phyloP scores from a whole-genome alignment of 2,113 vertebrate species.

The Thomomys bottae region DNA sequence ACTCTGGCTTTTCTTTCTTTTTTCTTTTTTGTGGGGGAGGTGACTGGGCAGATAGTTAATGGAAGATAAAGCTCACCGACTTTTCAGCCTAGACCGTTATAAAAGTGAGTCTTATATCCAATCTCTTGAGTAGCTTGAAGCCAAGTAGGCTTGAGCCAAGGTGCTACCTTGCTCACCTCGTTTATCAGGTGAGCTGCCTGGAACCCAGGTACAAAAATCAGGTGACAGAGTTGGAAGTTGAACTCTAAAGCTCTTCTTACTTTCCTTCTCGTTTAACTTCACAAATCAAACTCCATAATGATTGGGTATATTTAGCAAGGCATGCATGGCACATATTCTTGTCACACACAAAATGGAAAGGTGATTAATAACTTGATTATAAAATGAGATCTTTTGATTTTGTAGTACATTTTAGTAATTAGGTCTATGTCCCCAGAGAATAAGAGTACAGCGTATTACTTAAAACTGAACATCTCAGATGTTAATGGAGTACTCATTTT shows the following conservation, averaged over 20 bases:
- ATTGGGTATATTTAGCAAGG: not conserved
- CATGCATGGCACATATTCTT: not conserved
- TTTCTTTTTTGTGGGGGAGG: too few relatives aligned
- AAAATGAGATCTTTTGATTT: slow-evolving; percentile 20
- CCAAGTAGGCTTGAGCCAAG: too few relatives aligned
- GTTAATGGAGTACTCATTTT: not conserved
- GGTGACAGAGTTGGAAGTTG: not conserved
- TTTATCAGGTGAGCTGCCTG: not conserved
- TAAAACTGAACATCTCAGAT: not conserved
- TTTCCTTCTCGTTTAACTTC: not conserved
- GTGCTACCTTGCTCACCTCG: not conserved
- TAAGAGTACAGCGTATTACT: not conserved
- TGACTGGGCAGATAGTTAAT: too few relatives aligned
- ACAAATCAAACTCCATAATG: not conserved
- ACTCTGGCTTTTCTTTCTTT: too few relatives aligned
- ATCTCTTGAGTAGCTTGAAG: too few relatives aligned
- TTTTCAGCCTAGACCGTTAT: too few relatives aligned
- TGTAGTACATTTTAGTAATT: not conserved
- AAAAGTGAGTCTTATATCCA: too few relatives aligned
- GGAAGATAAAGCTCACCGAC: too few relatives aligned
- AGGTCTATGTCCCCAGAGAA: not conserved
- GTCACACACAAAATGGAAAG: not conserved
- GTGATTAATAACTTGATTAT: slow-evolving; percentile 38
- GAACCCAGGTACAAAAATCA: not conserved
- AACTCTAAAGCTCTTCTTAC: not conserved